Evolutionary conservation across 2,888 invertebrate genomes (phyloP).

Genomic region (Smittia sp.): DNA sequence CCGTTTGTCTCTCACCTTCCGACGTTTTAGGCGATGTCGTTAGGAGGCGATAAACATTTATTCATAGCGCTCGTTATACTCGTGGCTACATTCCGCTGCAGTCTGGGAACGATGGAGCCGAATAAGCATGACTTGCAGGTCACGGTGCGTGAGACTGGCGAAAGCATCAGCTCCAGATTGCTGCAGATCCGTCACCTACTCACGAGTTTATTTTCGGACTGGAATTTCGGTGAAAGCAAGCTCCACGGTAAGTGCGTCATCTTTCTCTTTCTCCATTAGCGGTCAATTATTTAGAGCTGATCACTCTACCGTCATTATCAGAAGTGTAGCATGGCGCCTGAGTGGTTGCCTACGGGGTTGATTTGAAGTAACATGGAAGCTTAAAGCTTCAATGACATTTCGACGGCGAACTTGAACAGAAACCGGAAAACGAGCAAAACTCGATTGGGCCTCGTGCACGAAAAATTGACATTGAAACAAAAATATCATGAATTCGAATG

Average conservation of each 20-base stretch:
- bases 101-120: neutral
- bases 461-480: too few relatives aligned
- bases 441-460: too few relatives aligned
- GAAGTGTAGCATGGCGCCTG: too few relatives aligned
- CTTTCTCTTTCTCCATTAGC: neutral
- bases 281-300: neutral
- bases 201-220: conserved; percentile 6
- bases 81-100: neutral
- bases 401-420: too few relatives aligned
- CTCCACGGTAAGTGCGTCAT: neutral
- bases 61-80: conserved; percentile 16
- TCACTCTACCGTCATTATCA: neutral
- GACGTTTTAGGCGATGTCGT: neutral
- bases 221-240: conserved; percentile 32
- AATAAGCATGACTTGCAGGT: neutral
- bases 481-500: too few relatives aligned
- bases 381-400: too few relatives aligned
- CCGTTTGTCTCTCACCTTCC: neutral
- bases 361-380: too few relatives aligned
- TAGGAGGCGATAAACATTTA: neutral
- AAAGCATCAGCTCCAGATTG: neutral
- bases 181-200: neutral
- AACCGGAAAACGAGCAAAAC: too few relatives aligned
- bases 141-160: neutral
- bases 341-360: too few relatives aligned